Evolutionary conservation across 2,113 vertebrate species (phyloP).

Genomic region (Candoia aspera): DNA sequence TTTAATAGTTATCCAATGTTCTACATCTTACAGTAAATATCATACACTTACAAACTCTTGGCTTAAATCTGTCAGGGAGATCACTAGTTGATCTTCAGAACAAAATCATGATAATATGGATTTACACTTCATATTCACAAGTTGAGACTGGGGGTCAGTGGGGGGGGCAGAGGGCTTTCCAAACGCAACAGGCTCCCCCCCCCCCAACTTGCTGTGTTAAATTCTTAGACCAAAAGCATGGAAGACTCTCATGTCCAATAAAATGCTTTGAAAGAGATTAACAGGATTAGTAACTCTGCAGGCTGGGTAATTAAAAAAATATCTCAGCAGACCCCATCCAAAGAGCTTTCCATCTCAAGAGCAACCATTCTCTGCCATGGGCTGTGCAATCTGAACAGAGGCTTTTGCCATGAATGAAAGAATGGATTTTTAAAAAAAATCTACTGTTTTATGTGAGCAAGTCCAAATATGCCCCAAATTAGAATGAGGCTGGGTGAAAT

Average conservation of each 20-base stretch:
- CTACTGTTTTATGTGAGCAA: neutral
- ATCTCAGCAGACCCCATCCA: neutral
- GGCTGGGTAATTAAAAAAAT: constrained; percentile 61
- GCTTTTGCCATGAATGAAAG: no score
- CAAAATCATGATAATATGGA: constrained; percentile 78
- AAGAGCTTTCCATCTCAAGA: constrained; percentile 40
- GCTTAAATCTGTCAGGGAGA: constrained; percentile 95
- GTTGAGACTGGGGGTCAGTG: constrained; percentile 77
- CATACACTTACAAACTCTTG: constrained; percentile 99
- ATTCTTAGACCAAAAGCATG: constrained; percentile 77
- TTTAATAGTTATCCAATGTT: constrained; percentile 99
- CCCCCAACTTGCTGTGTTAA: constrained; percentile 60
- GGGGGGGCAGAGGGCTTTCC: constrained; percentile 51
- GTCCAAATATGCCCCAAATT: neutral
- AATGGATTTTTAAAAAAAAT: no score
- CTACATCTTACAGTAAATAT: constrained; percentile 99
- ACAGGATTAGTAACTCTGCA: constrained; percentile 46
- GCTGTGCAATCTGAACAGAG: constrained; percentile 12
- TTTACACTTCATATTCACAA: constrained; percentile 92
- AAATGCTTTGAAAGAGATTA: neutral
- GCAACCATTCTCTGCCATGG: constrained; percentile 23
- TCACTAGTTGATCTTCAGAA: constrained; percentile 91
- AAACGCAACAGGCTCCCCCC: constrained; percentile 71
- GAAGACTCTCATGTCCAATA: constrained; percentile 87
- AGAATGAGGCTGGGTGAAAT: neutral